Evolutionary conservation across 2,888 invertebrate genomes (phyloP).

Genomic region (Caenorhabditis zanzibari): DNA sequence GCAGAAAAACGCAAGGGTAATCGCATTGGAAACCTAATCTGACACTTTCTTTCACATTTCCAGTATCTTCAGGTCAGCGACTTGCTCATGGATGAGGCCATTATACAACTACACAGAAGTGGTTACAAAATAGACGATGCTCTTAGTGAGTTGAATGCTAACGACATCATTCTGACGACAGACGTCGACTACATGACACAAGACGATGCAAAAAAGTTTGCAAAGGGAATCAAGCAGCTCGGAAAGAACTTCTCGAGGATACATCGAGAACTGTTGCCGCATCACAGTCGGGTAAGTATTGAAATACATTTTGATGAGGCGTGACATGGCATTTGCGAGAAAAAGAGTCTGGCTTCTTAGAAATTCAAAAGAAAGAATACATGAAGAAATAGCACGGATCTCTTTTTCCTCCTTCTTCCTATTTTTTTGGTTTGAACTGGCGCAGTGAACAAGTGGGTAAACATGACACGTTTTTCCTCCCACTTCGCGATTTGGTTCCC

Average conservation of each 20-base stretch:
- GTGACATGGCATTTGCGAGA: background rate
- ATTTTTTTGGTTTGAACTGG: conserved; percentile 39
- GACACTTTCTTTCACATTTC: conserved; percentile 36
- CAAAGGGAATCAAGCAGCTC: conserved; percentile 97
- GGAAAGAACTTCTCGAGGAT: conserved; percentile 99
- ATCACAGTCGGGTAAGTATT: conserved; percentile 90
- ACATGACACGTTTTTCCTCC: conserved; percentile 63
- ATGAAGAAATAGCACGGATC: conserved; percentile 11
- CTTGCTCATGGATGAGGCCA: conserved; percentile 78
- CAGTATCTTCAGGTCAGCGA: conserved; percentile 76
- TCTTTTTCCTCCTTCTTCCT: background rate
- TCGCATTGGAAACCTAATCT: conserved; percentile 22
- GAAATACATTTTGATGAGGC: conserved; percentile 31
- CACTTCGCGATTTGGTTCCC: conserved; percentile 46
- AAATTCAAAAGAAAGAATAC: conserved; percentile 20
- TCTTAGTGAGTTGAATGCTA: conserved; percentile 87
- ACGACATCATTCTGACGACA: conserved; percentile 74
- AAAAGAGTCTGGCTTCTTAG: conserved; percentile 13
- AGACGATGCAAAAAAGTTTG: conserved; percentile 87
- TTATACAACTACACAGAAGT: conserved; percentile 90
- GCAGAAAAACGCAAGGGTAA: conserved; percentile 76
- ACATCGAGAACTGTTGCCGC: conserved; percentile 94
- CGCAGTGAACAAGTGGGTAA: conserved; percentile 57
- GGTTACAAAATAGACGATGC: conserved; percentile 97
- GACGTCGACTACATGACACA: conserved; percentile 78